These are phyloP conservation scores for Ivindomyrus marchei DNA, from an alignment of 2,113 vertebrate species.

Conservation along the genomic window DNA sequence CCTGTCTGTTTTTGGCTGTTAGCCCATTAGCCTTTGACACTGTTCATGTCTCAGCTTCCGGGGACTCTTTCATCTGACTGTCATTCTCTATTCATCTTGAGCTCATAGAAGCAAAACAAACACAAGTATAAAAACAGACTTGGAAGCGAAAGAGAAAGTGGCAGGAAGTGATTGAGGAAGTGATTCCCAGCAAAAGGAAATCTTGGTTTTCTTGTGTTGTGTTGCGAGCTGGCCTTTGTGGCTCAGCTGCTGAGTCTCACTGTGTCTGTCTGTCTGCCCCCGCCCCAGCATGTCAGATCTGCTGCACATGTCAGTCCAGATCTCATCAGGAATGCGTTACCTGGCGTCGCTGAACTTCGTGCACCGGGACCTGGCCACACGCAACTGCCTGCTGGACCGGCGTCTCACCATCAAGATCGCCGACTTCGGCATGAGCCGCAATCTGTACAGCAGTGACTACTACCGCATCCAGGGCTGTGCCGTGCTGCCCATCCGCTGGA, in stretches of 20 bases:
- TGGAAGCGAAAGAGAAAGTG: neutral
- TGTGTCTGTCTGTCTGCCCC: neutral
- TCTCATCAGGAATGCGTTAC: conserved; percentile 73
- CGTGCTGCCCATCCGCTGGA: conserved; percentile 77
- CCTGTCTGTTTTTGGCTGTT: neutral
- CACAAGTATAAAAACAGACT: neutral
- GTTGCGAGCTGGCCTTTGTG: neutral
- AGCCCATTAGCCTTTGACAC: neutral
- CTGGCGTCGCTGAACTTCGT: conserved; percentile 76
- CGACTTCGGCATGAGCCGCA: conserved; percentile 78
- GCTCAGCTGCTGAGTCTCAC: neutral
- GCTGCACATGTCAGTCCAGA: conserved; percentile 76
- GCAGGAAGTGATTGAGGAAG: neutral
- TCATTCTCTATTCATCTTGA: neutral
- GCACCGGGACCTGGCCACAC: conserved; percentile 72
- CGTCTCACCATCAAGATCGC: conserved; percentile 77
- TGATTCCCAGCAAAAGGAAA: neutral
- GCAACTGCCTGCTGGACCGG: conserved; percentile 78
- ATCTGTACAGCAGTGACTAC: conserved; percentile 78
- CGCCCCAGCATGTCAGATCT: conserved; percentile 62
- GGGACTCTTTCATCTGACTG: neutral
- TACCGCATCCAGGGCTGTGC: conserved; percentile 78
- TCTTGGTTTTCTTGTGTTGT: neutral
- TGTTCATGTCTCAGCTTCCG: neutral
- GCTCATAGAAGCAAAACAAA: neutral